Evolutionary conservation across 2,888 invertebrate species (phyloP), one percentile per base, ranked within the genome.

Genomic region (Tipula lateralis): DNA sequence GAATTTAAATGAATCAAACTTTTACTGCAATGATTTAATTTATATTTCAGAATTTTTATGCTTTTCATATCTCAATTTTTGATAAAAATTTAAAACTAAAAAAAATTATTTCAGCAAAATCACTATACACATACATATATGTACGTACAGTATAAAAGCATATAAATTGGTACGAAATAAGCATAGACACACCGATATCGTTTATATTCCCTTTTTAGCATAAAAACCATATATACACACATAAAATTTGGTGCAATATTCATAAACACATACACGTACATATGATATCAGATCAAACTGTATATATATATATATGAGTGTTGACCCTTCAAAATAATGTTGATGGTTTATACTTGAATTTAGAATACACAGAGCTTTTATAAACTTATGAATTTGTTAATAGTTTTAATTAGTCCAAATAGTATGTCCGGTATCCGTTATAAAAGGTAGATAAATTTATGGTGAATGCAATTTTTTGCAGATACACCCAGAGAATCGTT

Each of bases 11-110:
- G 66, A 66, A 66, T 66, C 66, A 66, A 66, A 66, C 66, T 66
- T 66, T 66, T 66, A 66, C 66, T 66, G 66, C 66, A 66, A 66
- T 66, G 66, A 66, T 66, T 66, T 66, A 66, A 66, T 66, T 66
- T 66, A 66, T 66, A 66, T 66, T 66, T 66, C 66, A 66, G 66
- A 66, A 66, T 66, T 66, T 66, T 66, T 66, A 66, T 66, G 24
- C 66, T 66, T 66, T 66, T 66, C 66, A 66, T 66, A 66, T 66
- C 66, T 66, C 66, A 66, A 24, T 66, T 66, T 66, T 12, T 66
- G 66, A 66, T 66, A 66, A 66, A 66, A 24, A 24, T 24, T 24
- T 4, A 66, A 66, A 66, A 66, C 39, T 5, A 7, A 66, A 66
- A 19, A 66, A 24, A 24, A 66, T 24, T 12, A 66, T 24, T 66